Conservation (phyloP, 2,797 vertebrate genomes). For the Chaetophractus vellerosus region DNA sequence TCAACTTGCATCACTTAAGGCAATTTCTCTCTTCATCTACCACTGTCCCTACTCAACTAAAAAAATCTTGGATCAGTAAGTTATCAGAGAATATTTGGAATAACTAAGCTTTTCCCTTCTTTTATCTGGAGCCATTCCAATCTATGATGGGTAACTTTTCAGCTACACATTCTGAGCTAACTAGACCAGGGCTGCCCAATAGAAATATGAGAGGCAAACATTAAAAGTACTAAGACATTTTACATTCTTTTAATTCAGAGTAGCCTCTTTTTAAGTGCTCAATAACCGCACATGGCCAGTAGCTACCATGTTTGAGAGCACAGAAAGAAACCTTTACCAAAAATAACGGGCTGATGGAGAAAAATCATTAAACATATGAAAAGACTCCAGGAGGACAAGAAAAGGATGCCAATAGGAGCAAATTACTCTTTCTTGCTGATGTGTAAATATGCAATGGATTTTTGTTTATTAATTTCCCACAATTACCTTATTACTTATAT, state of each 20-base stretch:
- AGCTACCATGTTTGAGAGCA: not conserved
- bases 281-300: not conserved
- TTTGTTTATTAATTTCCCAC: not conserved
- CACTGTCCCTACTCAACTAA: not conserved
- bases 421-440: not conserved
- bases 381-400: not conserved
- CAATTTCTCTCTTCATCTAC: not conserved
- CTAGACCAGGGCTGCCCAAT: not conserved
- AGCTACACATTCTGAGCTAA: not conserved
- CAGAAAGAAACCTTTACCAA: not conserved
- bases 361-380: not conserved
- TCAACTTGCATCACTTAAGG: not conserved
- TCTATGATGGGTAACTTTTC: not conserved
- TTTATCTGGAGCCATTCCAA: not conserved
- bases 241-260: not conserved
- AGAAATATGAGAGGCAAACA: not conserved
- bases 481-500: not conserved
- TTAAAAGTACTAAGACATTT: not conserved
- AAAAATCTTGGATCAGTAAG: not conserved
- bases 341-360: not conserved
- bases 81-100: not conserved
- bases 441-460: not conserved
- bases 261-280: not conserved
- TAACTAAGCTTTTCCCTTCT: not conserved
- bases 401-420: not conserved